Conservation (phyloP, 2,888 invertebrate species). For the Andrena dorsata region DNA sequence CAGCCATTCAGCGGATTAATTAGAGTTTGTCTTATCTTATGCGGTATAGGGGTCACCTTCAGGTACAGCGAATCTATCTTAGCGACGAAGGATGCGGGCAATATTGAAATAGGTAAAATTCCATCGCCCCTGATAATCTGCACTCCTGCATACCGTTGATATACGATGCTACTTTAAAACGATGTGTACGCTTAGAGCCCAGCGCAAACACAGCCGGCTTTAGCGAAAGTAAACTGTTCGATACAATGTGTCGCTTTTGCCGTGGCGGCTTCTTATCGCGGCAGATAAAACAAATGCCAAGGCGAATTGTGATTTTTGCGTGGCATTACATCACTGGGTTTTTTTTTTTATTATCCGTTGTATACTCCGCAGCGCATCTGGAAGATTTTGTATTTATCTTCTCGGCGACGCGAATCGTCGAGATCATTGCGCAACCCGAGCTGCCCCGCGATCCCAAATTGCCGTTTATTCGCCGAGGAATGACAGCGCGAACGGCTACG, state of each 20-base stretch:
- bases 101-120: no score
- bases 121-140: no score
- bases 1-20: conserved; percentile 50
- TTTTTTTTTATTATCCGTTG: no score
- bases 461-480: not conserved
- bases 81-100: no score
- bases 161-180: no score
- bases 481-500: not conserved
- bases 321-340: not conserved
- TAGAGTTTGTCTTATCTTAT: conserved; percentile 32
- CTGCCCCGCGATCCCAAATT: not conserved
- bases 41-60: conserved; percentile 24
- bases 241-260: not conserved
- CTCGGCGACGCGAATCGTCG: no score
- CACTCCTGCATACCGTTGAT: no score
- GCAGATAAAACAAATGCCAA: conserved; percentile 1
- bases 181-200: not conserved
- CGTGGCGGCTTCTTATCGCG: not conserved
- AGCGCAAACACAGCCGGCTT: not conserved
- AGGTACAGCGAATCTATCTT: no score
- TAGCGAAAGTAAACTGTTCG: not conserved
- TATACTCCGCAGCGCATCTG: no score
- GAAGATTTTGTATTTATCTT: not conserved
- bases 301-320: not conserved
- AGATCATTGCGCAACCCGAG: not conserved